Base-by-base conservation (phyloP, 1,140 invertebrate species). In the Conopomorpha cramerella region DNA sequence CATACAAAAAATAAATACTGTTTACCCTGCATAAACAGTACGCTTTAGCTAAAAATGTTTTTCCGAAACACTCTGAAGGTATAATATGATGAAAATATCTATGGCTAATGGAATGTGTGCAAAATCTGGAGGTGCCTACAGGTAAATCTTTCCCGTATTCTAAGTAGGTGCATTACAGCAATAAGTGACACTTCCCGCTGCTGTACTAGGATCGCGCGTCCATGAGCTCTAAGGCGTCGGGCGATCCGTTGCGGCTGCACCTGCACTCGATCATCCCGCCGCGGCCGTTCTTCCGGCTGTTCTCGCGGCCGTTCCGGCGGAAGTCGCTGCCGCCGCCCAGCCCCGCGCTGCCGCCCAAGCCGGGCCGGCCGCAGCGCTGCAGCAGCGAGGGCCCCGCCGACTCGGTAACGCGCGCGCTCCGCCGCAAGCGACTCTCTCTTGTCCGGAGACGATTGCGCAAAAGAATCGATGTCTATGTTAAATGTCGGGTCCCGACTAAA, bases 301-400 rank as follows among this genome's bases (percentile, higher is more conserved):
- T 86, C 29, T 70, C 80, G 36, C 81, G 83, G 49, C 85, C 84
- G 10, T 86, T 87, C 57, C 73, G 82, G 38, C 79, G 84, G 53
- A 86, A 85, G 64, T 85, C 84, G 4, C 83, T 79, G 8, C 84
- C 85, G 0, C 84, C 85, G 0, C 82, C 82, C 29, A 85, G 84
- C 23, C 83, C 84, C 1, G 71, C 82, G 36, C 46, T 81, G 45
- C 58, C 81, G 39, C 52, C 77, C 43, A 70, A 81, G 59, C 61
- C 66, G 31, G 59, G 65, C 53, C 43, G 81, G 59, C 61, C 66
- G 31, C 59, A 65, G 52, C 43, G 81, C 51, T 70, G 81, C 59
- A 61, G 77, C 67, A 79, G 77, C 52, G 74, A 77, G 36, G 77
- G 74, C 30, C 77, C 77, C 16, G 45, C 55, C 12, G 71, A 76